Conservation (phyloP, 2,797 vertebrate species). For the Enteromius unitaeniatus region DNA sequence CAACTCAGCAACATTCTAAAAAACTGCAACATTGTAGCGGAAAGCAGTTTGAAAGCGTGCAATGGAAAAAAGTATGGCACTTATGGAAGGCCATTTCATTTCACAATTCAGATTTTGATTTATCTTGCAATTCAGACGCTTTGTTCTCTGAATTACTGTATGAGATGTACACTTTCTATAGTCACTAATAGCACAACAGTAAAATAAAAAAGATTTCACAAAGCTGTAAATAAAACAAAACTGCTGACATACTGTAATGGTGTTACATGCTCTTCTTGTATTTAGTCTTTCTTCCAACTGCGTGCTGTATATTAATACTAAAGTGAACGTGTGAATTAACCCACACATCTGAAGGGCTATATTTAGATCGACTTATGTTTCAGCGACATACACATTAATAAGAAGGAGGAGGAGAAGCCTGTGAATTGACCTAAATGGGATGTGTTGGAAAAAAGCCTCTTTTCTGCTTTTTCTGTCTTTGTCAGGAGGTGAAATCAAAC, state of each 20-base stretch:
- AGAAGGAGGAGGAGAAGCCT: conserved; percentile 50
- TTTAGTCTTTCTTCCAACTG: neutral
- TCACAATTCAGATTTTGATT: neutral
- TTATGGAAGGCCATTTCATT: neutral
- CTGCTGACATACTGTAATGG: neutral
- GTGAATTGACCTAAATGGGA: conserved; percentile 67
- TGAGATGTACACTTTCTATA: neutral
- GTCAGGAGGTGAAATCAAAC: conserved; percentile 66
- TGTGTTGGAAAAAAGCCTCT: conserved; percentile 40
- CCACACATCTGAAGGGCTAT: neutral
- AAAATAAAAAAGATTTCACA: neutral
- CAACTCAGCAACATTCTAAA: neutral
- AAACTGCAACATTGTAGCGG: neutral
- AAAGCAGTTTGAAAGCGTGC: neutral
- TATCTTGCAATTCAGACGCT: too few species aligned
- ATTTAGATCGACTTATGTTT: conserved; percentile 37
- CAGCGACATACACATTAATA: conserved; percentile 39
- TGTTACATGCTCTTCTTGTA: neutral
- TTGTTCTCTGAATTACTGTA: too few species aligned
- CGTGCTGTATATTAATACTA: neutral
- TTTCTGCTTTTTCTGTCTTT: conserved; percentile 62
- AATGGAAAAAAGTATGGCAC: neutral
- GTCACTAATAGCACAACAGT: neutral
- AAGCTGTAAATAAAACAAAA: neutral
- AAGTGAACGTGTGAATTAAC: neutral